These are phyloP conservation scores for Himantopus leucocephalus DNA, from an alignment of 2,113 vertebrate species.

Conservation along the genomic window DNA sequence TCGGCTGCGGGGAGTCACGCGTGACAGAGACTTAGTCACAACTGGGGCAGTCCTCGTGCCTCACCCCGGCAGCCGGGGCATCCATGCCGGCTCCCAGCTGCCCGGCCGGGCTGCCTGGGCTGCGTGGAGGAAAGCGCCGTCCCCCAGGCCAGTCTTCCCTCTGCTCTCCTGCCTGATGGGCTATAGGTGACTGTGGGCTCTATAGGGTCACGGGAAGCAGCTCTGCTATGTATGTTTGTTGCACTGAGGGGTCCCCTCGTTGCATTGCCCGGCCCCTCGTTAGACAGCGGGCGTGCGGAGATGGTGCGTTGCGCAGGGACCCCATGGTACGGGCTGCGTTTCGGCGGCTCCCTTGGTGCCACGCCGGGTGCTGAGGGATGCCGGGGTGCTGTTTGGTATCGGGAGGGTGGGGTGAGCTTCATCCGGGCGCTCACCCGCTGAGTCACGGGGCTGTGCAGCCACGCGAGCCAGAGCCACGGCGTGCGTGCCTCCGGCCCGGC, in stretches of 20 bases:
- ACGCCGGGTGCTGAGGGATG: background rate
- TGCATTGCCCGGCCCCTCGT: fast-evolving
- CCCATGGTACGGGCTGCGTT: fast-evolving
- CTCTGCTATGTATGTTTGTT: background rate
- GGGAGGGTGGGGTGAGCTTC: background rate
- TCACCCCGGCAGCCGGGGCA: background rate
- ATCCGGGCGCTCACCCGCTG: background rate
- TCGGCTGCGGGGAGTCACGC: background rate
- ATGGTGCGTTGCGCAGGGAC: fast-evolving
- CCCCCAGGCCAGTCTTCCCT: background rate
- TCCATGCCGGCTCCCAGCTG: background rate
- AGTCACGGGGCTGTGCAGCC: background rate
- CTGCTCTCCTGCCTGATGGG: background rate
- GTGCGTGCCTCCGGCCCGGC: background rate
- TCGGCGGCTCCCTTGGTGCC: background rate
- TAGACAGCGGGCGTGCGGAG: background rate
- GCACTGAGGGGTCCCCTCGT: fast-evolving
- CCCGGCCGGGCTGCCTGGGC: fast-evolving
- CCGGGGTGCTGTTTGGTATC: background rate
- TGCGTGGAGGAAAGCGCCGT: fast-evolving
- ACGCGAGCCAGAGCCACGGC: background rate
- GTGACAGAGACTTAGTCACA: background rate
- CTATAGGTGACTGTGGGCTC: background rate
- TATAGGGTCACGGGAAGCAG: background rate
- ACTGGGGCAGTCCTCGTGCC: fast-evolving